A percentile compares a stretch with the other conserved stretches of the same genome.
Evolutionary conservation across 2,113 vertebrate species (phyloP).

Genomic region (Pagrus major): DNA sequence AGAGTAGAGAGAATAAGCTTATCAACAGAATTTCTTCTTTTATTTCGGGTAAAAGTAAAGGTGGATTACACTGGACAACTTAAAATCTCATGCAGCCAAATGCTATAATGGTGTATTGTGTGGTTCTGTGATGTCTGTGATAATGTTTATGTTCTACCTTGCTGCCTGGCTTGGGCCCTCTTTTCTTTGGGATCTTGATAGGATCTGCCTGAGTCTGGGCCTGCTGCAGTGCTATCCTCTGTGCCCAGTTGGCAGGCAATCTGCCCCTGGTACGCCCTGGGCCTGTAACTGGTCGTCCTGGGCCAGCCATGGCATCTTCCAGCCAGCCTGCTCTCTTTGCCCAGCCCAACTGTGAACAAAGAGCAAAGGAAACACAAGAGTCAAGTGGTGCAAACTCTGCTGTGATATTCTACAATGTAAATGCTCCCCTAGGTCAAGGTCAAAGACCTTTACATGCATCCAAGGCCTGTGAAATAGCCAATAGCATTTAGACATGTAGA

Average conservation of each 20-base stretch:
- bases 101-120: not conserved
- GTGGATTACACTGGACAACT: not conserved
- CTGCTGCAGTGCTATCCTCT: slow-evolving; percentile 86
- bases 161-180: slow-evolving; percentile 97
- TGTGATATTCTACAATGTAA: not conserved
- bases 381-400: not conserved
- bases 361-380: not conserved
- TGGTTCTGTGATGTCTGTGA: not conserved
- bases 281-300: slow-evolving; percentile 84
- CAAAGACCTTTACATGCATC: not conserved
- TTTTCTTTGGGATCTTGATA: slow-evolving; percentile 97
- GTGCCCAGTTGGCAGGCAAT: slow-evolving; percentile 87
- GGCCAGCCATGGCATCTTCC: slow-evolving; percentile 89
- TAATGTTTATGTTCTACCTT: slow-evolving; percentile 85
- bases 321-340: slow-evolving; percentile 84
- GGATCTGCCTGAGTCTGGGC: slow-evolving; percentile 86
- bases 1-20: not conserved
- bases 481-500: not conserved
- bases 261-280: slow-evolving; percentile 89
- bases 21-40: not conserved
- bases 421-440: not conserved
- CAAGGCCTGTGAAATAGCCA: not conserved
- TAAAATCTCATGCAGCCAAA: not conserved
- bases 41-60: not conserved
- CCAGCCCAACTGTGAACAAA: slow-evolving; percentile 79